Conservation (phyloP, 2,113 vertebrate species). For the Oxyura jamaicensis region DNA sequence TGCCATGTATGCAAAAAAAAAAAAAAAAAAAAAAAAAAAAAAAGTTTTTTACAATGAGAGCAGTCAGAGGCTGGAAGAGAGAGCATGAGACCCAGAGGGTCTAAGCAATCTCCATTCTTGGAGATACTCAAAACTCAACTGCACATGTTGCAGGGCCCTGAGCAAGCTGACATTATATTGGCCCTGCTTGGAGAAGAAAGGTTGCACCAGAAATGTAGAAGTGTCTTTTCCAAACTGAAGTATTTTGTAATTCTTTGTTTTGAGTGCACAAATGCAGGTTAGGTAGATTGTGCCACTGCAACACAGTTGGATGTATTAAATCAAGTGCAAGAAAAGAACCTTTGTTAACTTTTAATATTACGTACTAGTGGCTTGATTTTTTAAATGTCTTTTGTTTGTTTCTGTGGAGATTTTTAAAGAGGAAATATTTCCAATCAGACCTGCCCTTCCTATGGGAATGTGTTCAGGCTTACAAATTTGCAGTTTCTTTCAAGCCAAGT, state of each 20-base stretch:
- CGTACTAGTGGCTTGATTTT: background rate
- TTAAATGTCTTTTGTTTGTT: background rate
- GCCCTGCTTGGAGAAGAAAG: background rate
- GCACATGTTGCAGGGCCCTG: background rate
- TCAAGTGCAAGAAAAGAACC: background rate
- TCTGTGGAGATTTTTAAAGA: background rate
- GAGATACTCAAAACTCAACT: background rate
- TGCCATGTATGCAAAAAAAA: background rate
- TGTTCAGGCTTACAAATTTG: background rate
- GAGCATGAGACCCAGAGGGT: background rate
- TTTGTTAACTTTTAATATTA: background rate
- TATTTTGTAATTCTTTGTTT: rapidly evolving
- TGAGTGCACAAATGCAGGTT: background rate
- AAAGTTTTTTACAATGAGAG: background rate
- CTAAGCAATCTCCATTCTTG: background rate
- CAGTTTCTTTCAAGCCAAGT: background rate
- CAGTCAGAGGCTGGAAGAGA: background rate
- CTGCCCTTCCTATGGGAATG: background rate
- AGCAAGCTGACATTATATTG: background rate
- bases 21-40: background rate
- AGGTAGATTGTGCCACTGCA: background rate
- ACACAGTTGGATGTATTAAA: background rate
- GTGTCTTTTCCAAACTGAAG: background rate
- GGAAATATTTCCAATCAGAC: background rate
- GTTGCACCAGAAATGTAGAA: background rate